Percentiles rank a stretch among this genome's conserved stretches.
These are phyloP conservation scores for Myxocyprinus asiaticus DNA, from an alignment of 2,113 vertebrate genomes.

Conservation along the genomic window DNA sequence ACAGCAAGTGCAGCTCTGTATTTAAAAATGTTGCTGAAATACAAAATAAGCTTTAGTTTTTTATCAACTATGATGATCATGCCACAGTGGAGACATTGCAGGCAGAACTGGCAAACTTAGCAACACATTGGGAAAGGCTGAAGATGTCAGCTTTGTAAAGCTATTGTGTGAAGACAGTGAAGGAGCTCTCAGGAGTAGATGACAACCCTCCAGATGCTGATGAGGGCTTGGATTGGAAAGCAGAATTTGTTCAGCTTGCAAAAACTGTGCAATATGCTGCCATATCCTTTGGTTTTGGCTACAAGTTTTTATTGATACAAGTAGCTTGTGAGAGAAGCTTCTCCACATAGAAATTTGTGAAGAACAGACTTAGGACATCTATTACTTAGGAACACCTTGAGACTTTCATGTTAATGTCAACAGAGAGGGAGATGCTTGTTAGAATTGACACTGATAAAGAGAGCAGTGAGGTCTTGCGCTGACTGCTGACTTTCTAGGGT, in stretches of 20 bases:
- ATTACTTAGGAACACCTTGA: neutral
- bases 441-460: neutral
- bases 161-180: constrained; percentile 20
- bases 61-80: neutral
- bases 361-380: neutral
- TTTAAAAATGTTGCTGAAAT: neutral
- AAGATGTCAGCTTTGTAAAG: neutral
- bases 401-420: neutral
- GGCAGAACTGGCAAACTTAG: constrained; percentile 7
- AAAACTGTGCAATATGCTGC: neutral
- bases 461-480: neutral
- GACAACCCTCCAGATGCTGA: neutral
- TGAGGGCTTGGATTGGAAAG: neutral
- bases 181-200: constrained; percentile 13
- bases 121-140: neutral
- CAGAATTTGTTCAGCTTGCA: neutral
- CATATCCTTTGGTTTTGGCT: too few relatives aligned
- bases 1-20: neutral
- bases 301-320: too few relatives aligned
- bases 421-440: neutral
- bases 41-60: neutral
- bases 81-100: neutral
- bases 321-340: too few relatives aligned
- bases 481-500: neutral
- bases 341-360: neutral